Percentiles rank a stretch among this genome's conserved stretches.
These are phyloP conservation scores for Linnaemya tessellans DNA, from an alignment of 2,888 invertebrate genomes.

Conservation along the genomic window DNA sequence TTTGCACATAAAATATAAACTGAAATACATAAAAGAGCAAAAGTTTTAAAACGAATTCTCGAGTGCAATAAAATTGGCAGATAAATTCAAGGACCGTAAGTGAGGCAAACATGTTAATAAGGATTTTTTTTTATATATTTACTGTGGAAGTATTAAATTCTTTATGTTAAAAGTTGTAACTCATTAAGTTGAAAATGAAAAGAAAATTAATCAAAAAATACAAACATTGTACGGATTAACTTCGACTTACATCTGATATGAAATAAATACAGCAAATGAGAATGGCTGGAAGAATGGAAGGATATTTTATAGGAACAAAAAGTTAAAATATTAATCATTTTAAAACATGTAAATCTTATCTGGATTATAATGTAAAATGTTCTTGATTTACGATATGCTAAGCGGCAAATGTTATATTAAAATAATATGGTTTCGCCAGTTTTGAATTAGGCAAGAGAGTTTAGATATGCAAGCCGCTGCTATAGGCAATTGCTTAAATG, in stretches of 20 bases:
- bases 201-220: constrained; percentile 34
- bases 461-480: too few relatives aligned
- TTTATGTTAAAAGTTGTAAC: constrained; percentile 52
- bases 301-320: not conserved
- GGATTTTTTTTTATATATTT: not conserved
- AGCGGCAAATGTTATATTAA: too few relatives aligned
- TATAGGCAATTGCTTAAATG: too few relatives aligned
- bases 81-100: not conserved
- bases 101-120: not conserved
- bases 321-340: not conserved
- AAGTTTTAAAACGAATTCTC: constrained; percentile 61
- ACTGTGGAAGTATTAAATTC: not conserved
- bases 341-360: not conserved
- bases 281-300: not conserved
- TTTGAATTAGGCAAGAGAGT: too few relatives aligned
- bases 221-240: constrained; percentile 3
- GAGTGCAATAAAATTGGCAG: constrained; percentile 1
- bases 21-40: constrained; percentile 30
- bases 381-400: too few relatives aligned
- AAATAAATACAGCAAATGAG: not conserved
- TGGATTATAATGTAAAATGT: too few relatives aligned
- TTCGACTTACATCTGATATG: not conserved
- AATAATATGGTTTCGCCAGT: too few relatives aligned
- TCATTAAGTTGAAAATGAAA: constrained; percentile 42
- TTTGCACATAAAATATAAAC: constrained; percentile 45